These are phyloP conservation scores for Theocolax elegans DNA, from an alignment of 1,140 invertebrate species.

Conservation along the genomic window DNA sequence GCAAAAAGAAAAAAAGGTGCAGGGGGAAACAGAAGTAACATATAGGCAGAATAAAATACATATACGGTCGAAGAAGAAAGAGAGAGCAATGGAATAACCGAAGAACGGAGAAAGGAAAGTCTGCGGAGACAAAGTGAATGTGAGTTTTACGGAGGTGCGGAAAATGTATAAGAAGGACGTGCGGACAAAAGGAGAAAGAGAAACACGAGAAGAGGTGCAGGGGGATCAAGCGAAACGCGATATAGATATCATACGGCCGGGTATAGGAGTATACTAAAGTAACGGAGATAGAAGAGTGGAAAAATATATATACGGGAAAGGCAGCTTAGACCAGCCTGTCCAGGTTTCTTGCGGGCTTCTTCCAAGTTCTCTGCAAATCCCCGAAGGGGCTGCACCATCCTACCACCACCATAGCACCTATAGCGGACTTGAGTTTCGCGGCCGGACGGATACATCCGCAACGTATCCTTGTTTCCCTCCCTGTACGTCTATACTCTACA, in stretches of 20 bases:
- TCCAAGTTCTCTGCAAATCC: conserved; percentile 46
- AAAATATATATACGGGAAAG: not conserved
- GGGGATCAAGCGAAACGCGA: conserved; percentile 5
- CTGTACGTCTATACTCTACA: too few relatives aligned
- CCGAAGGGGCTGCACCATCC: conserved; percentile 36
- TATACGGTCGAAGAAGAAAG: not conserved
- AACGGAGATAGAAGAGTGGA: not conserved
- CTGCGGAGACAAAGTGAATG: conserved; percentile 3
- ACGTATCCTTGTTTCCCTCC: not conserved
- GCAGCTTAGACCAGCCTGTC: not conserved
- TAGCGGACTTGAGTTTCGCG: not conserved
- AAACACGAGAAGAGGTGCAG: not conserved
- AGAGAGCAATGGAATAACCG: not conserved
- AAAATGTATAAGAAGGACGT: conserved; percentile 8
- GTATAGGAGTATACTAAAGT: not conserved
- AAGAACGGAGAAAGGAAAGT: not conserved
- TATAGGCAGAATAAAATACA: not conserved
- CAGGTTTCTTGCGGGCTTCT: not conserved
- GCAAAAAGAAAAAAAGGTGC: not conserved
- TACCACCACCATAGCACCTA: not conserved
- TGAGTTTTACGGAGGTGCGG: conserved; percentile 1
- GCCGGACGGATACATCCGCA: conserved; percentile 14
- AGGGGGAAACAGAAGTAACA: not conserved
- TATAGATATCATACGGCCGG: conserved; percentile 7
- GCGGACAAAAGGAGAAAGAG: not conserved